These are phyloP conservation scores for Macrobrachium nipponense DNA, from an alignment of 1,140 invertebrate species.

Conservation along the genomic window DNA sequence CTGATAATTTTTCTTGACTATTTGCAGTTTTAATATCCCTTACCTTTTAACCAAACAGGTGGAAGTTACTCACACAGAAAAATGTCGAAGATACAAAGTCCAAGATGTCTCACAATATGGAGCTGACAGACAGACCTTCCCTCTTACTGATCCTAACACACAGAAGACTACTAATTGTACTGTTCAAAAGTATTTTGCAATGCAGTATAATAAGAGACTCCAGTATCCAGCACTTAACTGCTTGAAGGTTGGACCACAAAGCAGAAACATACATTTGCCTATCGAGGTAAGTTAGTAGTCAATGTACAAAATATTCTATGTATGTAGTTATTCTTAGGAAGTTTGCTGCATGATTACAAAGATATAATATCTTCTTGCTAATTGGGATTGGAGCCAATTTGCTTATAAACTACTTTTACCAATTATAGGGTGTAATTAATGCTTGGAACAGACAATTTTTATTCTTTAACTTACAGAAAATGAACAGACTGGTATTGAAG, in stretches of 20 bases:
- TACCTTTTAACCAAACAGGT: not conserved
- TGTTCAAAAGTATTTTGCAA: not conserved
- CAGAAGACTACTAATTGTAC: not conserved
- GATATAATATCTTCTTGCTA: too few species aligned
- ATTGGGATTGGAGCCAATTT: too few species aligned
- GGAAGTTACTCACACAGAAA: not conserved
- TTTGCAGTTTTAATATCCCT: too few species aligned
- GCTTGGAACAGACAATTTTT: too few species aligned
- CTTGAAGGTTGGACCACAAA: slow-evolving; percentile 12
- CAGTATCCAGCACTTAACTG: slow-evolving; percentile 13
- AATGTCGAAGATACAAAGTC: slow-evolving; percentile 17
- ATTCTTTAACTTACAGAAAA: too few species aligned
- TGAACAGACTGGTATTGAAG: too few species aligned
- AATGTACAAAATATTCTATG: too few species aligned
- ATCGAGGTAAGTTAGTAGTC: not conserved
- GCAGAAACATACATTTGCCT: not conserved
- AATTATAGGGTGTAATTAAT: too few species aligned
- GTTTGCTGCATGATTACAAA: too few species aligned
- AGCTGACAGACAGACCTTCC: not conserved
- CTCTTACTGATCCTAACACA: not conserved
- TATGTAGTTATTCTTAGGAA: too few species aligned
- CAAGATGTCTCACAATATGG: not conserved
- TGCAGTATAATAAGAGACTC: not conserved
- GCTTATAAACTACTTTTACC: too few species aligned
- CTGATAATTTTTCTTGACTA: too few species aligned